Base-by-base conservation (phyloP, 1,140 invertebrate species). In the Drosophila nigromelanica region DNA sequence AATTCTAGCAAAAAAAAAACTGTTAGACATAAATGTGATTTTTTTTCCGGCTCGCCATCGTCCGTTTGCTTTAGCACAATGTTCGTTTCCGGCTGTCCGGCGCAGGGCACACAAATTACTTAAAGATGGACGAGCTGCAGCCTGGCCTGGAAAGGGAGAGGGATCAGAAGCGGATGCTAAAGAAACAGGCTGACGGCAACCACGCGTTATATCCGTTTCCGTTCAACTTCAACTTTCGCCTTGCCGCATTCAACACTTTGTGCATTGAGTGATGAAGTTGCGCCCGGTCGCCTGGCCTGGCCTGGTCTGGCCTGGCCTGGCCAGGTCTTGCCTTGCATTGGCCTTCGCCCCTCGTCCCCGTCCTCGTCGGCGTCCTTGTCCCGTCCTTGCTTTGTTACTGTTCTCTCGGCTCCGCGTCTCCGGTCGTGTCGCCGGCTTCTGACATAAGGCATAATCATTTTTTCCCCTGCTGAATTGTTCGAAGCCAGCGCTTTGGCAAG, bases 201-300 rank as follows among this genome's bases (percentile, higher is more conserved):
- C 82, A 86, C 78, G 81, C 81, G 78, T 87, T 86, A 86, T 86
- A 73, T 86, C 82, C 81, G 82, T 60, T 86, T 87, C 82, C 82
- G 77, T 73, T 82, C 24, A 68, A 68, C 37, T 60, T 60, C 64
- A 73, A 64, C 76, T 76, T 85, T 79, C 68, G 70, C 71, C 80
- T 59, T 59, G 55, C 52, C 73, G 60, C 80, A 80, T 77, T 71
- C 69, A 73, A 78, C 61, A 77, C 72, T 74, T 74, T 47, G 47
- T 62, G 64, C 82, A 76, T 73, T 82, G 82, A 87, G 67, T 86
- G 81, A 86, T 86, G 81, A 86, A 87, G 81, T 75, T 72, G 58
- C 27, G 56, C 56, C 40, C 50, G 47, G 64, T 47, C 45, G 39
- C 43, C 45, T 24, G 67, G 35, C 59, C 43, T 18, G 18, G 1